phyloP scores from a whole-genome alignment of 2,113 vertebrate species.

The Ctenomys sociabilis region DNA sequence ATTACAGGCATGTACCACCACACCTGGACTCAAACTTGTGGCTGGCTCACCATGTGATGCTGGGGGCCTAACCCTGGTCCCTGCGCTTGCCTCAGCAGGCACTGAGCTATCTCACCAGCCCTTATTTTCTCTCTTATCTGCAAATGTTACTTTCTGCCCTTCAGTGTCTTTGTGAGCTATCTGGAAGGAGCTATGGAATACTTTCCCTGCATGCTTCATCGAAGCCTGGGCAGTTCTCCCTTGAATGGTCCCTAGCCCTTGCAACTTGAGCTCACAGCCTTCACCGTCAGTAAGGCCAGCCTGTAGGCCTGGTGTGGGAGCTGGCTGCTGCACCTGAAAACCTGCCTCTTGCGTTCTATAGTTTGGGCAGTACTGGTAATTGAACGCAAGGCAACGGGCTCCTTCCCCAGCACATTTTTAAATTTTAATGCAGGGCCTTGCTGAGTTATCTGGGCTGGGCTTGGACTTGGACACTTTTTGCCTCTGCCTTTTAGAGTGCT shows the following conservation, averaged over 20 bases:
- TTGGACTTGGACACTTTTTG: not conserved
- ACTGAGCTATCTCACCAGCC: no score
- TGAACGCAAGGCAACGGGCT: not conserved
- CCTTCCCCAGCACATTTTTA: not conserved
- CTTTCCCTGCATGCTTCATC: not conserved
- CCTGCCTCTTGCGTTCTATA: not conserved
- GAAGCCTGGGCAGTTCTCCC: not conserved
- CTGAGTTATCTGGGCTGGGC: not conserved
- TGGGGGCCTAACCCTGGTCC: no score
- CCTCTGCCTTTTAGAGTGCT: not conserved
- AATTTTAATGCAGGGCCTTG: not conserved
- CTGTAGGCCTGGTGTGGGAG: not conserved
- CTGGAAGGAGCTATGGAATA: not conserved
- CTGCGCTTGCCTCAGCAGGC: no score
- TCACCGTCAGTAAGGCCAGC: not conserved
- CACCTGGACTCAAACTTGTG: no score
- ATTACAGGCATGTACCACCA: no score
- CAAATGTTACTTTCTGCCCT: not conserved
- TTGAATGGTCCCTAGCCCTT: not conserved
- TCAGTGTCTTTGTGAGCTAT: not conserved
- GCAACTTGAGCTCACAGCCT: not conserved
- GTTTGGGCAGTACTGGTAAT: not conserved
- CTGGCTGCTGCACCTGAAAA: not conserved
- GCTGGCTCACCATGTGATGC: no score
- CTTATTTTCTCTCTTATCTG: not conserved